Conservation (phyloP, 1,140 invertebrate species). For the Drosophila sp. region DNA sequence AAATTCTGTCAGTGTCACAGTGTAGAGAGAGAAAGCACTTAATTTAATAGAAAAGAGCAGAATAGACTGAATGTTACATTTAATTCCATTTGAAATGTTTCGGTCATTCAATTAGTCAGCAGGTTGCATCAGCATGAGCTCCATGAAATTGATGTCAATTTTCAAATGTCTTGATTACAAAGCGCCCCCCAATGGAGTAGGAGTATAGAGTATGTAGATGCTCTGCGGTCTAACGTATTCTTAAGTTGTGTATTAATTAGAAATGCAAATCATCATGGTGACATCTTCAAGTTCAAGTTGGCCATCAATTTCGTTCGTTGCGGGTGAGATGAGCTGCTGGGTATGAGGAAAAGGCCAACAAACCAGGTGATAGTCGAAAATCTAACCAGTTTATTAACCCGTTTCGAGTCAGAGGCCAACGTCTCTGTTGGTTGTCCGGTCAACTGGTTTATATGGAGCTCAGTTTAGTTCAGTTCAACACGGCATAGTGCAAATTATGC, state of each 20-base stretch:
- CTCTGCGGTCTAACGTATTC: constrained; percentile 29
- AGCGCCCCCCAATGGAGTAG: background rate
- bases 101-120: constrained; percentile 16
- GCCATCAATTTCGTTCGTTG: constrained; percentile 57
- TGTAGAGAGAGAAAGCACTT: background rate
- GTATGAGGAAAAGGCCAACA: constrained; percentile 47
- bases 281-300: constrained; percentile 74
- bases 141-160: constrained; percentile 41
- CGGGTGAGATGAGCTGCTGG: constrained; percentile 34
- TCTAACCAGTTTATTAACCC: constrained; percentile 59
- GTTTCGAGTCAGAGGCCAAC: constrained; percentile 49
- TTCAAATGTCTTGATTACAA: constrained; percentile 19
- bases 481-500: constrained; percentile 9
- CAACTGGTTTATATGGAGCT: constrained; percentile 23
- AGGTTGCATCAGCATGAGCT: constrained; percentile 21
- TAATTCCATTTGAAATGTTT: constrained; percentile 31
- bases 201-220: too few species aligned
- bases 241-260: constrained; percentile 62
- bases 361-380: constrained; percentile 58
- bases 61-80: background rate
- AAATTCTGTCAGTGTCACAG: constrained; percentile 15
- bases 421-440: constrained; percentile 11
- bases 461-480: background rate
- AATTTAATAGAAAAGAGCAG: background rate
- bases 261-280: constrained; percentile 65